Conservation (phyloP, 2,888 invertebrate genomes). For the Aelia acuminata region DNA sequence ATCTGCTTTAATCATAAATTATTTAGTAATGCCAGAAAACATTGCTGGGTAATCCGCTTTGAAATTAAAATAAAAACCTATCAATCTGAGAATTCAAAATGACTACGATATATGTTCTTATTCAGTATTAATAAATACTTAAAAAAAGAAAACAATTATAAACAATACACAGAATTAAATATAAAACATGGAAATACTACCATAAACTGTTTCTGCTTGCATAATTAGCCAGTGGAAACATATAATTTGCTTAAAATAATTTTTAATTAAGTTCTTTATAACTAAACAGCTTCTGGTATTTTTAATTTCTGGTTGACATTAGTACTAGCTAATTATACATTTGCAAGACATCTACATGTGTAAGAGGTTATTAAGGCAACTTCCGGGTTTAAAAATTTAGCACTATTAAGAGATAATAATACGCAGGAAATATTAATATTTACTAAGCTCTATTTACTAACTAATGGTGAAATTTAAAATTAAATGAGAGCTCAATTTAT, state of each 20-base stretch:
- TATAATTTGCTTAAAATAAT: neutral
- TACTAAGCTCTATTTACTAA: neutral
- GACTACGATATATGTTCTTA: neutral
- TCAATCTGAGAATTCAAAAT: neutral
- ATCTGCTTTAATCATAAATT: too few relatives aligned
- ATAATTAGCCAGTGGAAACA: neutral
- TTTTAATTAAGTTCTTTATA: neutral
- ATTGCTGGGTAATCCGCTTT: neutral
- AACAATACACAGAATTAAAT: neutral
- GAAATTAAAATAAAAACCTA: too few relatives aligned
- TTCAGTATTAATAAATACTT: neutral
- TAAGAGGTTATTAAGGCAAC: neutral
- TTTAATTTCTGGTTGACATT: slow-evolving; percentile 6
- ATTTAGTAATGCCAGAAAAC: neutral
- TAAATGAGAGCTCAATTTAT: too few relatives aligned
- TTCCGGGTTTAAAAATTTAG: too few relatives aligned
- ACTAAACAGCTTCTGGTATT: neutral
- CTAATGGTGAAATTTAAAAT: too few relatives aligned
- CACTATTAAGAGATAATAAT: neutral
- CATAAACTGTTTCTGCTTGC: neutral
- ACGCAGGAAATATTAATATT: neutral
- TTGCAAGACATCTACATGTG: neutral
- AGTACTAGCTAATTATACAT: neutral
- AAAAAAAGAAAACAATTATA: neutral
- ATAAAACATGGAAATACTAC: neutral